Evolutionary conservation across 2,113 vertebrate species (phyloP).

Genomic region (Mastomys natalensis): DNA sequence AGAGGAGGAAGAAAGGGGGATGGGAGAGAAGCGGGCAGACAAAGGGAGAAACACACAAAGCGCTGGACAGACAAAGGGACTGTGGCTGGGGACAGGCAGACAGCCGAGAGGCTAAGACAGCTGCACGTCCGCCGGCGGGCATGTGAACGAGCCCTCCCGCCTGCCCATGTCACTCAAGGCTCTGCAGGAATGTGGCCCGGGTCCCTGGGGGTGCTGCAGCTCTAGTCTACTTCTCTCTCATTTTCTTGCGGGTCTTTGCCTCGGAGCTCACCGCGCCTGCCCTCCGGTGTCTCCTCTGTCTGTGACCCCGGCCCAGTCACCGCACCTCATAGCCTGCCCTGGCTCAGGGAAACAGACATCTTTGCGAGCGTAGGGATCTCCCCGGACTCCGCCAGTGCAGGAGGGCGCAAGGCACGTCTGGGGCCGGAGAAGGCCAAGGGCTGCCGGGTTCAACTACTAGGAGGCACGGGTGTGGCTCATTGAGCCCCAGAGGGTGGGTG

Average conservation of each 20-base stretch:
- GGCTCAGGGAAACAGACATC: background rate
- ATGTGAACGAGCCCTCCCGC: background rate
- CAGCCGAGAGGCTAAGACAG: background rate
- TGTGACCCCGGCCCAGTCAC: background rate
- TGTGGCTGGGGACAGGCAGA: conserved; percentile 37
- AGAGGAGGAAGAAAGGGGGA: background rate
- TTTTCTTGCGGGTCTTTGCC: background rate
- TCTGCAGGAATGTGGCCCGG: conserved; percentile 8
- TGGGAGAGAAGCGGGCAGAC: conserved; percentile 41
- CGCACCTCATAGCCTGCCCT: background rate
- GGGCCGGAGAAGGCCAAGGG: background rate
- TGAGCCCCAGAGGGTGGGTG: background rate
- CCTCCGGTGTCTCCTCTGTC: background rate
- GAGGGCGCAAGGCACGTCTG: background rate
- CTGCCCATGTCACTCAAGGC: conserved; percentile 49
- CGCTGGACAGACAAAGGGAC: conserved; percentile 77
- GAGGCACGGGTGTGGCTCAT: background rate
- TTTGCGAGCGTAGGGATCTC: background rate
- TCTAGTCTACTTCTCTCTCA: background rate
- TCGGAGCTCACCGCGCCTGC: background rate
- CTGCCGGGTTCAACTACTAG: background rate
- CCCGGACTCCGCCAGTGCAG: background rate
- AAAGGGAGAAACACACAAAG: conserved; percentile 81
- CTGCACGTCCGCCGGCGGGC: background rate
- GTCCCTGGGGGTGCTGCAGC: background rate